Percentiles rank a stretch among this genome's conserved stretches.
Evolutionary conservation across 2,888 invertebrate genomes (phyloP).

Genomic region (Carterocephalus palaemon): DNA sequence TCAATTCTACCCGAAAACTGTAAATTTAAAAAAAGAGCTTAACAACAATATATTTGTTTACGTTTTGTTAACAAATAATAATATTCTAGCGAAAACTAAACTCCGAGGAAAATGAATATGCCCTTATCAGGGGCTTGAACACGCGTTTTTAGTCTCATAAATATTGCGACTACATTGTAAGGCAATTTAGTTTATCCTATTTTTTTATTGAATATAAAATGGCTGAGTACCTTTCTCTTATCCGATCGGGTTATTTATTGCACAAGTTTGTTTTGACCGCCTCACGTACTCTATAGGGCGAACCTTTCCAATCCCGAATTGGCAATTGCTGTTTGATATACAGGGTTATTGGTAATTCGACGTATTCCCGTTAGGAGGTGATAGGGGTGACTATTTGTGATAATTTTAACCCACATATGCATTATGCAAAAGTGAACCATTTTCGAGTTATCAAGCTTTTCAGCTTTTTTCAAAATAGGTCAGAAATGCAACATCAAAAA

Average conservation of each 20-base stretch:
- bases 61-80: too few species aligned
- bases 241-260: slow-evolving; percentile 76
- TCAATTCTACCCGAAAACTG: too few species aligned
- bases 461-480: too few species aligned
- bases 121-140: neutral
- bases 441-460: too few species aligned
- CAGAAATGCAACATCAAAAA: too few species aligned
- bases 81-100: neutral
- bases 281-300: slow-evolving; percentile 76
- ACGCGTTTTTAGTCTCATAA: slow-evolving; percentile 36
- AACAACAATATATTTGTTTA: too few species aligned
- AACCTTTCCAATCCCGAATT: slow-evolving; percentile 74
- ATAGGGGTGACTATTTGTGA: too few species aligned
- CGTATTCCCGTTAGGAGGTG: too few species aligned
- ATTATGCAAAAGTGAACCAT: too few species aligned
- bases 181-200: slow-evolving; percentile 71
- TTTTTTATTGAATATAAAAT: slow-evolving; percentile 77
- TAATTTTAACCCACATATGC: too few species aligned
- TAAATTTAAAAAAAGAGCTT: too few species aligned
- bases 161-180: slow-evolving; percentile 59
- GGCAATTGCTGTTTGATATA: slow-evolving; percentile 76
- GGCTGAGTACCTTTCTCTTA: slow-evolving; percentile 72
- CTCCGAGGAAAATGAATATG: slow-evolving; percentile 1
- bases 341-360: too few species aligned
- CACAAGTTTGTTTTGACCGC: slow-evolving; percentile 77